Base-by-base conservation (phyloP, 2,113 vertebrate species). In the Cochlearius cochlearius region DNA sequence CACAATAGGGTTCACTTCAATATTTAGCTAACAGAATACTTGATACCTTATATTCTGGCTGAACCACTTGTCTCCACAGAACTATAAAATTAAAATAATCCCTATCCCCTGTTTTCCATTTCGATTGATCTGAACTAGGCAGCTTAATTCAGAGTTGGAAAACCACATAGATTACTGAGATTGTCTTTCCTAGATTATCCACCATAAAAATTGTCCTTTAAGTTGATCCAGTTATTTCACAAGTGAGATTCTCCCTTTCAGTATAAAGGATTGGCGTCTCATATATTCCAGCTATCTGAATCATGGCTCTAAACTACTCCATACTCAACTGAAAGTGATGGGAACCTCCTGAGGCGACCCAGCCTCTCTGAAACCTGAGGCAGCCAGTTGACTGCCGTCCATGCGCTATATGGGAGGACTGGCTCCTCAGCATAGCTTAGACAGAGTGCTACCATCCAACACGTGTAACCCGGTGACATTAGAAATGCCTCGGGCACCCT, bases 381-480 rank as follows among this genome's bases (percentile, higher is more conserved):
- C 41, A 80, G 39, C n/a, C 49, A 36, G 52, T 39, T 45, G 43
- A 36, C 62, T 56, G 17, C 8, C 2, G 1, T 55, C 32, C 36
- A 21, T 20, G 4, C 2, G 3, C n/a, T 36, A 2, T 11, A 29
- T 12, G 17, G 29, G 29, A 85, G 8, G 30, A 67, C 15, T 81
- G 14, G 27, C n/a, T 88, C 21, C 47, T 16, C 11, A 30, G 59
- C 19, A n/a, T 3, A 25, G 25, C 34, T 80, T 9, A 50, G n/a
- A 26, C 43, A 87, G 38, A 45, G 16, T 16, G 47, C 8, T 67
- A 5, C 27, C 56, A 58, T 69, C 56, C 75, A 69, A 78, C 5
- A 18, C 1, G 0, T 20, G 11, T 32, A 30, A 30, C 19, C 30
- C 3, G 0, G 23, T 53, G 75, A 52, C 62, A 62, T 16, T 11